Evolutionary conservation across 2,888 invertebrate genomes (phyloP).

Genomic region (Hirudinaria manillensis): DNA sequence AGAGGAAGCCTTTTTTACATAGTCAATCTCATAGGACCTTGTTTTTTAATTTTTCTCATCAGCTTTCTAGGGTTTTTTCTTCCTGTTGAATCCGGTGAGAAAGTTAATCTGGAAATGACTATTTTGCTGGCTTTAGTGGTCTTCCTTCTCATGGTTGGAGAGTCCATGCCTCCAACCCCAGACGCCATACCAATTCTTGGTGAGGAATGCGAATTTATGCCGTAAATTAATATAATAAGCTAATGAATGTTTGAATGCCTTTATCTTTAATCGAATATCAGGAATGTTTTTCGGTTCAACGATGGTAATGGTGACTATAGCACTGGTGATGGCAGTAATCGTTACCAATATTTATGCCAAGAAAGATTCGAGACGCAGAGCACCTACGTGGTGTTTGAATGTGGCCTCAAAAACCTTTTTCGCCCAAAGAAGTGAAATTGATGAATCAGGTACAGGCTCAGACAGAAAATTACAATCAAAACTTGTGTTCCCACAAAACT

Average conservation of each 20-base stretch:
- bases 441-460: too few relatives aligned
- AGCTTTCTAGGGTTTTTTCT: conserved; percentile 44
- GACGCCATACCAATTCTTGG: conserved; percentile 41
- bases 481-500: background rate
- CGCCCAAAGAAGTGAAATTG: background rate
- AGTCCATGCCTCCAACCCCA: conserved; percentile 40
- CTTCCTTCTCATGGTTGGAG: conserved; percentile 34
- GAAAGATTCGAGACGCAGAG: conserved; percentile 35
- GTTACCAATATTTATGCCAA: conserved; percentile 41
- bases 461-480: background rate
- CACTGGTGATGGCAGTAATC: conserved; percentile 41
- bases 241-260: background rate
- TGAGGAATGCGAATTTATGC: conserved; percentile 22
- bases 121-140: conserved; percentile 33
- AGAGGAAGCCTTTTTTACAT: conserved; percentile 44
- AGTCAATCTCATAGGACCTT: conserved; percentile 43
- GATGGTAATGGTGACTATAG: conserved; percentile 42
- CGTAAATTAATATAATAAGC: background rate
- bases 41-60: conserved; percentile 44
- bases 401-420: conserved; percentile 37
- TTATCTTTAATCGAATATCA: conserved; percentile 19
- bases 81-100: conserved; percentile 43
- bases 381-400: conserved; percentile 36
- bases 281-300: conserved; percentile 42
- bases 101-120: conserved; percentile 43